A percentile compares a stretch with the other conserved stretches of the same genome.
These are phyloP conservation scores for Euleptes europaea DNA, from an alignment of 2,113 vertebrate species.

Conservation along the genomic window DNA sequence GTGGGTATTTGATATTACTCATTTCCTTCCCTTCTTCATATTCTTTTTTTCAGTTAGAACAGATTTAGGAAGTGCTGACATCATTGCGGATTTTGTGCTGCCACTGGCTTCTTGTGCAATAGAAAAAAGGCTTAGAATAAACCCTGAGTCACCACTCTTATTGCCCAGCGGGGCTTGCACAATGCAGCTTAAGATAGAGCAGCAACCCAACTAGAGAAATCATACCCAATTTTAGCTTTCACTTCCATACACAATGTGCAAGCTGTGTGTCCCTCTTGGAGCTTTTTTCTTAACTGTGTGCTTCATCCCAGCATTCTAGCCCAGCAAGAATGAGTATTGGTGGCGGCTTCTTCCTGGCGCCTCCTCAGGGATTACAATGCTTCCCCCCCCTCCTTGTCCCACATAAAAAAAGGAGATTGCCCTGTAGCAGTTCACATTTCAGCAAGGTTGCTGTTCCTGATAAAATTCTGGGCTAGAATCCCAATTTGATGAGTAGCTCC, in stretches of 20 bases:
- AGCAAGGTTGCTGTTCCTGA: not conserved
- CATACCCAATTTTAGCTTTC: not conserved
- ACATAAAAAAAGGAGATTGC: not conserved
- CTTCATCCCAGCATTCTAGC: not conserved
- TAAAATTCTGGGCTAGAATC: conserved; percentile 1
- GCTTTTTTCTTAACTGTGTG: not conserved
- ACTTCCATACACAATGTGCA: not conserved
- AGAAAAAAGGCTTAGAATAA: too few species aligned
- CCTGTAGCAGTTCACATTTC: not conserved
- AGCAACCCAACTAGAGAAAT: too few species aligned
- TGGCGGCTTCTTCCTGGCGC: not conserved
- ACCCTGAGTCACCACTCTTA: too few species aligned
- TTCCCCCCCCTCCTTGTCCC: not conserved
- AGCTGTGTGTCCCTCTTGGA: not conserved
- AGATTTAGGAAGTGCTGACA: too few species aligned
- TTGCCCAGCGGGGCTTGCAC: too few species aligned
- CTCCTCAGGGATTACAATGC: not conserved
- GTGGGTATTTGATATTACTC: too few species aligned
- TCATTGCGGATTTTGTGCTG: too few species aligned
- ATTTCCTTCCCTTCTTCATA: too few species aligned
- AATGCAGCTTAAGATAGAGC: too few species aligned
- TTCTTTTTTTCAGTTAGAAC: too few species aligned
- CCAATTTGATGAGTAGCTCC: not conserved
- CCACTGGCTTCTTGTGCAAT: too few species aligned
- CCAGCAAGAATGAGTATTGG: not conserved